Base-by-base conservation (phyloP, 2,113 vertebrate genomes). In the Microtus oregoni region DNA sequence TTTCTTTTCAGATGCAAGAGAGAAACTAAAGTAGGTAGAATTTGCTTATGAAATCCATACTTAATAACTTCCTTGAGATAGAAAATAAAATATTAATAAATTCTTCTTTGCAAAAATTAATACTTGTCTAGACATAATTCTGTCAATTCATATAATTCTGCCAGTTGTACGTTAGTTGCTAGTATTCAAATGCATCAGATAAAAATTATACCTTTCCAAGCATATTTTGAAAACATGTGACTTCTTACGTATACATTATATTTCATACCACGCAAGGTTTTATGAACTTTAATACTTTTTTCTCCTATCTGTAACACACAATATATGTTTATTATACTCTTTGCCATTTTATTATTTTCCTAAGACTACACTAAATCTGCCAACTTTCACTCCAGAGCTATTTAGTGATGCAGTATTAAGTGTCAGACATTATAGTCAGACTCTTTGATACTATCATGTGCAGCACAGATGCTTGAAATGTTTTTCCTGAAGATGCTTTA, bases 301-400 rank as follows among this genome's bases (percentile, higher is more conserved):
- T 92, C 20, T 68, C 19, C 47, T 78, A 35, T 77, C 79, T 93
- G 13, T 87, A 70, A 41, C 83, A 28, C 38, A 65, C 72, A 75
- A 30, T 58, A 67, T 89, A 35, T 78, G 82, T 10, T 94, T 83
- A 61, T 95, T 89, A 78, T 92, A n/a, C 10, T 63, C 22, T 95
- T 92, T 72, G 55, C 7, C 3, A 30, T 86, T 92, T 92, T 73
- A 75, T 97, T 94, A 91, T 93, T 97, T 95, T 90, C 52, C 35
- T 96, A 73, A 92, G 61, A 86, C n/a, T 89, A 44, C 44, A 79
- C 92, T 95, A 92, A 95, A 91, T 94, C 38, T 96, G 3, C n/a
- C 89, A 91, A 19, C 78, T 9, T 89, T 97, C 28, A 75, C 77
- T 94, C 72, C 92, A 90, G 76, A 85, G 50, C 6, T 95, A 65